phyloP scores from a whole-genome alignment of 2,113 vertebrate species.

The Poeciliopsis occidentalis region DNA sequence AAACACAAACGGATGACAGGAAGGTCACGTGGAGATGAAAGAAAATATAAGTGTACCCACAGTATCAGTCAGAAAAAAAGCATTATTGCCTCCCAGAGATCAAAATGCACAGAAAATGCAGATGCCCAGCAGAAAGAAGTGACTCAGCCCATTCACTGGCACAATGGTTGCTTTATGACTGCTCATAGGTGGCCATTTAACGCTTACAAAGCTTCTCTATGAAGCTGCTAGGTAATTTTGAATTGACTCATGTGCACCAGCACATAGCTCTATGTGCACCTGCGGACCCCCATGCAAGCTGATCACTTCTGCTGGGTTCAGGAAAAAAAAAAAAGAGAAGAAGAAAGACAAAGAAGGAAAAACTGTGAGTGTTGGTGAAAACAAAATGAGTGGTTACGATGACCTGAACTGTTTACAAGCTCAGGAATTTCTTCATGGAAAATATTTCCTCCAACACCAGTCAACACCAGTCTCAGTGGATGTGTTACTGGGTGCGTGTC shows the following conservation, averaged over 20 bases:
- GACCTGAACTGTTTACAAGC: conserved; percentile 75
- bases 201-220: conserved; percentile 68
- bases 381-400: conserved; percentile 61
- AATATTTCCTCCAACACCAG: conserved; percentile 74
- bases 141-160: conserved; percentile 60
- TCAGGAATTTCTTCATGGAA: conserved; percentile 79
- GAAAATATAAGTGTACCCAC: conserved; percentile 23
- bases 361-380: conserved; percentile 48
- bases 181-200: conserved; percentile 70
- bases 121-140: conserved; percentile 31
- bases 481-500: conserved; percentile 48
- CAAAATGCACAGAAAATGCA: conserved; percentile 21
- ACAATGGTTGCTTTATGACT: conserved; percentile 68
- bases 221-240: conserved; percentile 66
- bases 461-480: conserved; percentile 61
- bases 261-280: conserved; percentile 50
- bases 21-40: conserved; percentile 14
- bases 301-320: neutral
- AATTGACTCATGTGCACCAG: conserved; percentile 70
- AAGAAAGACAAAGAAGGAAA: conserved; percentile 4
- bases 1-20: neutral
- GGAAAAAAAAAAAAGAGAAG: neutral
- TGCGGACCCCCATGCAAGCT: conserved; percentile 39
- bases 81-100: conserved; percentile 44
- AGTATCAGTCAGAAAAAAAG: conserved; percentile 27